These are phyloP conservation scores for Muscicapa striata DNA, from an alignment of 2,797 vertebrate genomes.

Conservation along the genomic window DNA sequence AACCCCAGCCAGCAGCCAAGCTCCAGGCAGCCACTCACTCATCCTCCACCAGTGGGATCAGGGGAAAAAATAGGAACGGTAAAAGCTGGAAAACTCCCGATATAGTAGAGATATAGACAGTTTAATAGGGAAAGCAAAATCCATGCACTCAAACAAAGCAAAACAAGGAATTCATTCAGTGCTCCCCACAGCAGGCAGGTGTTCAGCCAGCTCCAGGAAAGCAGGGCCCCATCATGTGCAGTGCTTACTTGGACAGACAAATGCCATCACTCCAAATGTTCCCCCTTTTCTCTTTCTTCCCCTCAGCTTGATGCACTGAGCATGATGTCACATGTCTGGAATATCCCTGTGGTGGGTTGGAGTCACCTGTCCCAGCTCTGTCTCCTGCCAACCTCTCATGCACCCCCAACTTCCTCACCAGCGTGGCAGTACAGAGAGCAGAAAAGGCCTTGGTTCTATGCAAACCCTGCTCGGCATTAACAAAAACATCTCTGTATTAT, in stretches of 20 bases:
- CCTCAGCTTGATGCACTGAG: no score
- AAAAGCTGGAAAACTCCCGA: not conserved
- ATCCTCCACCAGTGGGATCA: not conserved
- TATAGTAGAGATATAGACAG: not conserved
- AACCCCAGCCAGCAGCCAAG: not conserved
- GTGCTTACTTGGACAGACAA: not conserved
- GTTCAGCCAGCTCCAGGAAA: not conserved
- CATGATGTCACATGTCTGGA: no score
- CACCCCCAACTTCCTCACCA: accelerated
- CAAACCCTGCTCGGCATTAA: not conserved
- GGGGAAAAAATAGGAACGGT: not conserved
- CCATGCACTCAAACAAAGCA: no score
- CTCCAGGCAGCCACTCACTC: not conserved
- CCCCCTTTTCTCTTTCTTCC: no score
- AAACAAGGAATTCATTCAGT: not conserved
- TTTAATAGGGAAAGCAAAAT: not conserved
- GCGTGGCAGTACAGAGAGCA: accelerated
- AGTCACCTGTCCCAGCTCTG: not conserved
- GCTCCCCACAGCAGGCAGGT: not conserved
- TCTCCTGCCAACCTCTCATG: not conserved
- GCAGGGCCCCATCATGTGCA: no score
- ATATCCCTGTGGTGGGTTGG: no score
- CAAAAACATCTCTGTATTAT: not conserved
- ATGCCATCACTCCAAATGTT: accelerated
- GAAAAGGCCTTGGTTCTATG: not conserved